Conservation (phyloP, 2,113 vertebrate genomes). For the Anoura caudifer region DNA sequence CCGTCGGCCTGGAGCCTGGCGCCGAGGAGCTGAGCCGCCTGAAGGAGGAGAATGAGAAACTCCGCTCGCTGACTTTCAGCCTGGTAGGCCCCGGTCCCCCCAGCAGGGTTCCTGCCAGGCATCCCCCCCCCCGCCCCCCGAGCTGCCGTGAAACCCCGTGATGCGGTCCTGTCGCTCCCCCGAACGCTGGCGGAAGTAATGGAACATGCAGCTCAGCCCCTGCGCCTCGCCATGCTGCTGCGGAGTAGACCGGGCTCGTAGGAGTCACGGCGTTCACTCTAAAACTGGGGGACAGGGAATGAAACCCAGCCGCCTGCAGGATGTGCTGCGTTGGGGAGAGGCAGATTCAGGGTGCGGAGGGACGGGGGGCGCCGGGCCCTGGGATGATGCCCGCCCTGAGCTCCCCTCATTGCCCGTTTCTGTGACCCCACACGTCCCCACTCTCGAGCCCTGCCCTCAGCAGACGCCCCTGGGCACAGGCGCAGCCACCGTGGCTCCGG, state of each 20-base stretch:
- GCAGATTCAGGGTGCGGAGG: not conserved
- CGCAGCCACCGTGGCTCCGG: accelerated
- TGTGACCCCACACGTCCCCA: not conserved
- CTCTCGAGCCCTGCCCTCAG: not conserved
- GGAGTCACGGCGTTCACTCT: no score
- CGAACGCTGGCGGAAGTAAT: accelerated
- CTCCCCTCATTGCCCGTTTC: not conserved
- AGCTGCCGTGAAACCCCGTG: not conserved
- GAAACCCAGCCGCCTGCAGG: not conserved
- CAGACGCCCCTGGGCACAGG: accelerated
- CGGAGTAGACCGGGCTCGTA: not conserved
- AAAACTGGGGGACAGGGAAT: not conserved
- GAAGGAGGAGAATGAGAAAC: constrained; percentile 82
- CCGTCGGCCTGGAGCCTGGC: not conserved
- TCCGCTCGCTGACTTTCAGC: constrained; percentile 80
- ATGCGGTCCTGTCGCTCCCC: not conserved
- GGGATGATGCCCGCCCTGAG: not conserved
- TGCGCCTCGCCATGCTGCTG: accelerated
- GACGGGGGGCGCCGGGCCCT: accelerated
- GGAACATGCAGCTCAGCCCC: accelerated
- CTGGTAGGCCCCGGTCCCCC: constrained; percentile 71
- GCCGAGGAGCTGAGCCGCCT: constrained; percentile 70
- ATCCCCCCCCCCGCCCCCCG: no score
- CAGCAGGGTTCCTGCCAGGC: no score
- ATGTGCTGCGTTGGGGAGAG: accelerated